Conservation (phyloP, 2,113 vertebrate genomes). For the Lycocorax pyrrhopterus region DNA sequence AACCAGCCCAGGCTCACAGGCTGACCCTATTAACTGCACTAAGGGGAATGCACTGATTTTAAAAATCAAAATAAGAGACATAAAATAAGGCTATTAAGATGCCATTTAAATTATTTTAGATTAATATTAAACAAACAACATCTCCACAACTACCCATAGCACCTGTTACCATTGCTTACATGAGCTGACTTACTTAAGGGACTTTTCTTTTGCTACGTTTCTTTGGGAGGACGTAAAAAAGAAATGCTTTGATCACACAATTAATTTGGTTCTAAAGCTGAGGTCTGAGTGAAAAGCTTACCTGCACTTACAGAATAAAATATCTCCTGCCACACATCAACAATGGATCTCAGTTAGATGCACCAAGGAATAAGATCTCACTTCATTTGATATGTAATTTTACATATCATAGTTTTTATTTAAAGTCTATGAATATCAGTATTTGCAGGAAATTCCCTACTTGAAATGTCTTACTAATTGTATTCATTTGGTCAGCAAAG, state of each 20-base stretch:
- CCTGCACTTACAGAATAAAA: constrained; percentile 2
- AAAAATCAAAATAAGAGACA: constrained; percentile 58
- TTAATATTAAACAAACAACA: constrained; percentile 62
- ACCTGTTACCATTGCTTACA: constrained; percentile 59
- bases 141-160: background rate
- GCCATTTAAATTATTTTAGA: constrained; percentile 64
- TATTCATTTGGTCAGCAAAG: constrained; percentile 52
- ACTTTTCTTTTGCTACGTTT: background rate
- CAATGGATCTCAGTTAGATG: background rate
- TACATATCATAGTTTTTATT: constrained; percentile 20
- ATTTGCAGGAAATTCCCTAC: constrained; percentile 24
- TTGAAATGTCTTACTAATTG: constrained; percentile 46
- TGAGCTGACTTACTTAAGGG: constrained; percentile 3
- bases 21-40: constrained; percentile 74
- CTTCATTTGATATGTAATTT: background rate
- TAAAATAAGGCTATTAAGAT: constrained; percentile 51
- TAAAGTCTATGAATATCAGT: background rate
- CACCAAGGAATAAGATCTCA: background rate
- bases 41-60: constrained; percentile 50
- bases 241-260: constrained; percentile 41
- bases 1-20: constrained; percentile 60
- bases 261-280: constrained; percentile 37
- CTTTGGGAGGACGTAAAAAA: constrained; percentile 15
- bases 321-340: background rate
- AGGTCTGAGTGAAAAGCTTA: constrained; percentile 16